A percentile compares a stretch with the other conserved stretches of the same genome.
phyloP scores from a whole-genome alignment of 2,113 vertebrate genomes.

The Gymnocephalus cernua region DNA sequence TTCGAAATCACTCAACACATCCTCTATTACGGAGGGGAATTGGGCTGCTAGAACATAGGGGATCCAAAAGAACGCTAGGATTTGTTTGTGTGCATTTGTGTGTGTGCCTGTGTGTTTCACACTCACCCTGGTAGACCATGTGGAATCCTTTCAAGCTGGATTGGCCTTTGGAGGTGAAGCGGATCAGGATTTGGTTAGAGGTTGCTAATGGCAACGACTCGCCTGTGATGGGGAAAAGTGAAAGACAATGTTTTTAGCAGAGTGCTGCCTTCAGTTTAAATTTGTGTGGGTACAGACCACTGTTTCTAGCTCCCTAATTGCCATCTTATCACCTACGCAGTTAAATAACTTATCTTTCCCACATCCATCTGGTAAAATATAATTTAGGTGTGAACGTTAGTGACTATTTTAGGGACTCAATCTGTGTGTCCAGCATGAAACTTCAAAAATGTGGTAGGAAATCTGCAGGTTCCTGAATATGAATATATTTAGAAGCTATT shows the following conservation, averaged over 20 bases:
- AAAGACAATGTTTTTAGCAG: constrained; percentile 9
- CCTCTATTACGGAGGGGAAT: constrained; percentile 47
- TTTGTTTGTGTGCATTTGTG: constrained; percentile 19
- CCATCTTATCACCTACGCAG: background rate
- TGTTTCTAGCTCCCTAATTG: background rate
- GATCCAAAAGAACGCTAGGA: background rate
- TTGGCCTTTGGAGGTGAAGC: constrained; percentile 95
- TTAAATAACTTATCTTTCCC: background rate
- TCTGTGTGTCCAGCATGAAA: constrained; percentile 2
- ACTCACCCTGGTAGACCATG: constrained; percentile 96
- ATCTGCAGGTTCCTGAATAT: constrained; percentile 7
- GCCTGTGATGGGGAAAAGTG: constrained; percentile 80
- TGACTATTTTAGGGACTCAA: background rate
- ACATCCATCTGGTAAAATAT: background rate
- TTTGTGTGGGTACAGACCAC: background rate
- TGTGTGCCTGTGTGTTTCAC: background rate
- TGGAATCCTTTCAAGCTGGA: constrained; percentile 96
- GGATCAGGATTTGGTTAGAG: constrained; percentile 96
- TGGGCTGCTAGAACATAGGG: constrained; percentile 25
- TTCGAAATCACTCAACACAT: constrained; percentile 26
- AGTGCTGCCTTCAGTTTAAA: background rate
- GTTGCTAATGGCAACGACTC: constrained; percentile 96
- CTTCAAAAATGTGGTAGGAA: background rate
- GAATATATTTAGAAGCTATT: constrained; percentile 6
- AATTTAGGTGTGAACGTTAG: background rate